Evolutionary conservation across 2,797 vertebrate species (phyloP).

Genomic region (Myiothlypis coronata): DNA sequence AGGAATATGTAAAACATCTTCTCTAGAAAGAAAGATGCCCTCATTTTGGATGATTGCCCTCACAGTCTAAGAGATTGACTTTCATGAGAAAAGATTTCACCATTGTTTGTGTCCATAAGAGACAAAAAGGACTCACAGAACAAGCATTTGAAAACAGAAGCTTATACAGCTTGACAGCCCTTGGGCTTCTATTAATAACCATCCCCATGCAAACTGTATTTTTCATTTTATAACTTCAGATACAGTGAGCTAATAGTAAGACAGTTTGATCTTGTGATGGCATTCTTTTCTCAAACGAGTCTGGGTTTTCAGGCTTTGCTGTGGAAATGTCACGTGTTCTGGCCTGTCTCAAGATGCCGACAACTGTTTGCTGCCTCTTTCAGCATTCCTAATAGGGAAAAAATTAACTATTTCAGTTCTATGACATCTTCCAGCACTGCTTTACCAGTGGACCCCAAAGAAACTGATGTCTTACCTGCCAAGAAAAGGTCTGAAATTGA

Average conservation of each 20-base stretch:
- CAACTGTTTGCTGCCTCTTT: not conserved
- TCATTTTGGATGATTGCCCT: not conserved
- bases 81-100: not conserved
- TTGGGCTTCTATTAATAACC: not conserved
- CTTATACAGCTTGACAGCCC: not conserved
- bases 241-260: not conserved
- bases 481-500: conserved; percentile 4
- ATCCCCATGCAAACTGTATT: not conserved
- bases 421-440: not conserved
- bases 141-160: not conserved
- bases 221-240: not conserved
- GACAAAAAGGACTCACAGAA: not conserved
- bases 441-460: conserved; percentile 25
- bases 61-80: not conserved
- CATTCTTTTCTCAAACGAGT: conserved; percentile 15
- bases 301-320: conserved; percentile 51
- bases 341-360: not conserved
- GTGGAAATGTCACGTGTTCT: not conserved
- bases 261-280: conserved; percentile 50
- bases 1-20: not conserved
- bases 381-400: not conserved
- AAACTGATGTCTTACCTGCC: not conserved
- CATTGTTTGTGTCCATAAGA: fast-evolving
- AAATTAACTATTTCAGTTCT: conserved; percentile 41
- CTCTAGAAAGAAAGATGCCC: not conserved